phyloP scores from a whole-genome alignment of 2,888 invertebrate species.

The Anagyrus pseudococci region DNA sequence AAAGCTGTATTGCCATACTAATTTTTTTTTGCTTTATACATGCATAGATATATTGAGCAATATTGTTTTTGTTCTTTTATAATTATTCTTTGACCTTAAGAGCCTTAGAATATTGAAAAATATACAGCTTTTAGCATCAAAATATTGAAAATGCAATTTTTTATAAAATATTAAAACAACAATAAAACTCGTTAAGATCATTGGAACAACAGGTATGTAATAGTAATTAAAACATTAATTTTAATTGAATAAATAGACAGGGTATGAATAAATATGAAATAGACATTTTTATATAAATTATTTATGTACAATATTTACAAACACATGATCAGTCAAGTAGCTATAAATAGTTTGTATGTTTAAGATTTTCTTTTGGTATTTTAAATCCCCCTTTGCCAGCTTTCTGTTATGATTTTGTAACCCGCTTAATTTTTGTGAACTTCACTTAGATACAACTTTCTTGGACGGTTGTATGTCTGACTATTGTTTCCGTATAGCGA shows the following conservation, averaged over 20 bases:
- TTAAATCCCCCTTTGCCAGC: slow-evolving; percentile 14
- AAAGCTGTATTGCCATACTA: too few species aligned
- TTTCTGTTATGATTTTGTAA: slow-evolving; percentile 13
- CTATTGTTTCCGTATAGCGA: slow-evolving; percentile 51
- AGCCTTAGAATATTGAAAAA: too few species aligned
- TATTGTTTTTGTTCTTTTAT: neutral
- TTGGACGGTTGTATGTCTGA: slow-evolving; percentile 52
- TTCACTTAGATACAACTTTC: slow-evolving; percentile 54
- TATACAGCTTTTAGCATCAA: too few species aligned
- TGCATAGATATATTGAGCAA: neutral
- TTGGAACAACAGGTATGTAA: too few species aligned
- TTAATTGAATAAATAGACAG: neutral
- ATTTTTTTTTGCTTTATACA: too few species aligned
- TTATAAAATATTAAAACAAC: too few species aligned
- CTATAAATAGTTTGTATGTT: slow-evolving; percentile 53
- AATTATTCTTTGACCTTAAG: neutral
- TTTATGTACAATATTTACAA: slow-evolving; percentile 60
- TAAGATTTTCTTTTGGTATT: slow-evolving; percentile 40
- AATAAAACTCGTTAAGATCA: too few species aligned
- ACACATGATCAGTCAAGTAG: slow-evolving; percentile 50
- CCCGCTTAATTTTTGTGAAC: slow-evolving; percentile 4
- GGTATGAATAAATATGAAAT: slow-evolving; percentile 1
- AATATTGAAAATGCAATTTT: too few species aligned
- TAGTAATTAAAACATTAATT: neutral
- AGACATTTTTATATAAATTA: slow-evolving; percentile 51